Evolutionary conservation across 37 sponge, comb jelly and placozoan genomes (phyloP), one percentile per base, ranked within the genome.

Genomic region (Diacarnus erythraeanus): DNA sequence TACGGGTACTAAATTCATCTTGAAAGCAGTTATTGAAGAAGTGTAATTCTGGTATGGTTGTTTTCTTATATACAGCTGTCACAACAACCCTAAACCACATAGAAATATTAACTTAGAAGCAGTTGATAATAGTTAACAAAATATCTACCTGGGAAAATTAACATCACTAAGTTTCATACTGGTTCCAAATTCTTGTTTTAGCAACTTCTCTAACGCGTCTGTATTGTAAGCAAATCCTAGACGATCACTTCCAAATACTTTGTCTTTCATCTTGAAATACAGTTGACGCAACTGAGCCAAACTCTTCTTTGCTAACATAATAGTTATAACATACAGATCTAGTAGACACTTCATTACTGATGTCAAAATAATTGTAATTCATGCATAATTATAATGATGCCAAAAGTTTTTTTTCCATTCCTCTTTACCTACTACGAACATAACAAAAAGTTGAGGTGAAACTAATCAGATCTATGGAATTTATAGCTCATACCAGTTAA

Each of bases 11-110:
- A 59, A 69, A 83, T 23, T 76, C 77, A 57, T 87, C 71, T 31
- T 76, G 47, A 70, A 87, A 87, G 63, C 87, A 87, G 71, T 87
- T 87, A 40, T 87, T 87, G 42, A 87, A 81, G 64, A 81, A 87
- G 70, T 87, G 87, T 1, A 87, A 76, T 68, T 75, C 69, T 43
- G 87, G 87, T 42, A 61, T 74, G 15, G 75, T 87, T 8, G 81
- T 80, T 60, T 68, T 77, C 59, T 80, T 81, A 59, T 76, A 39
- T 1, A 87, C 87, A 59, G 81, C 87, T 30, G 76, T 69, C 3
- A 87, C 81, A 27, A 87, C 60, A 4, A 87, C 87, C 68, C 87
- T 87, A 60, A 47, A 12, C n/a, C n/a, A n/a, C 64, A 61, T 23
- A 61, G 29, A 15, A 15, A 61, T 27, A 15, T 23, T 27, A 23